Base-by-base conservation (phyloP, 2,888 invertebrate genomes). In the Aspidapion aeneum region DNA sequence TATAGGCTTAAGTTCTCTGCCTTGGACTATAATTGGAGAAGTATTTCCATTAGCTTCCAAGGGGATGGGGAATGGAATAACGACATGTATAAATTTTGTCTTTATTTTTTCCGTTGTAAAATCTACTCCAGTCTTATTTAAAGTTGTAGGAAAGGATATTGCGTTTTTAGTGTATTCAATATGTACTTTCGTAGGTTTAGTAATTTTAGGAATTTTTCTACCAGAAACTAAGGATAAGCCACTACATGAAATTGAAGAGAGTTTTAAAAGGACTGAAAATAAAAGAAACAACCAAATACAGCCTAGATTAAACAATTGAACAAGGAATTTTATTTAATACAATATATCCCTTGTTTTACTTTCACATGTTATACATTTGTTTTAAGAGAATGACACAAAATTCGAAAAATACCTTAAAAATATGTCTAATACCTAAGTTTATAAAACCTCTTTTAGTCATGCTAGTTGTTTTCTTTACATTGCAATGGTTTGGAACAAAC, bases 11-110 rank as follows among this genome's bases (percentile, higher is more conserved):
- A 82, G 87, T 9, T 88, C 90, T 0, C 73, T 90, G 57, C 89
- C 90, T 0, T 90, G 90, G 86, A 85, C 89, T 35, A 86, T 90
- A 85, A 87, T 87, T 69, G 89, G 89, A 0, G 90, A 90, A 77
- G 81, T 90, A 0, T 90, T 89, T 85, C 89, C 71, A 5, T 55
- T 65, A n/a, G 67, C 65, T n/a, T 65, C 63, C 22, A 64, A 88
- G 20, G 89, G 88, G 0, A 73, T 88, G 0, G 89, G 89, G 0
- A 86, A 88, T 0, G 88, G 89, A 0, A 79, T 88, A 9, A 84
- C 86, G 59, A 83, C 87, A 1, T 84, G 86, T 16, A 83, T 85
- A 20, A 84, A 85, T 0, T 89, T 87, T 72, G 73, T 84, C 1
- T 81, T 86, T 1, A 86, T 87, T 67, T 90, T 90, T 71, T 66